Evolutionary conservation across 2,888 invertebrate species (phyloP), one percentile per base, ranked within the genome.

Genomic region (Zeuzera pyrina): DNA sequence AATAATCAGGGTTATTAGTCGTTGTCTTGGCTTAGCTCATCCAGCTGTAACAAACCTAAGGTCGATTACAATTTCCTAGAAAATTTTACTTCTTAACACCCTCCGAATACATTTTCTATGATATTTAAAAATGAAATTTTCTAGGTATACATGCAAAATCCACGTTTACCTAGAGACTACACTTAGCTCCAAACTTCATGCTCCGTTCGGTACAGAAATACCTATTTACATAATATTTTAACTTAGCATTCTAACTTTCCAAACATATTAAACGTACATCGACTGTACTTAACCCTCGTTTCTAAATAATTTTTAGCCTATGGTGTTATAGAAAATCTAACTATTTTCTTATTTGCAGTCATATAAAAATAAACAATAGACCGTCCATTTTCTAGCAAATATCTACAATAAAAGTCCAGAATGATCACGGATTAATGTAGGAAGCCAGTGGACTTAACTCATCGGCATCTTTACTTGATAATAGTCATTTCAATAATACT

Each of bases 321-420:
- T 54, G 51, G 69, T 74, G 70, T 71, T 67, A 60, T 77, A 81
- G 72, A 79, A 81, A 81, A 79, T 71, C 79, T 79, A 77, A 63
- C 53, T 74, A 70, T 65, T 60, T 6, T 59, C 55, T 71, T 61
- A 65, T 65, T 77, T 76, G 79, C 73, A 77, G 66, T 76, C 77
- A 78, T 81, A 81, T 76, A 81, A 81, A 81, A 83, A 78, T 81
- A 83, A n/a, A 83, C 71, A 81, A 79, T 76, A 73, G 63, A 79
- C 66, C 52, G 64, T 70, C 63, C n/a, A n/a, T 62, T 64, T 61
- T 54, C 78, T 79, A 77, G 74, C 73, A 71, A 73, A 71, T 71
- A 68, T 68, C 76, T 79, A 79, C 66, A 70, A 61, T 72, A 63
- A 66, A 73, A 70, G 59, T 58, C 65, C 45, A 15, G 54, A 66